A percentile compares a stretch with the other conserved stretches of the same genome.
Evolutionary conservation across 2,113 vertebrate genomes (phyloP).

Genomic region (Turdus rufiventris): DNA sequence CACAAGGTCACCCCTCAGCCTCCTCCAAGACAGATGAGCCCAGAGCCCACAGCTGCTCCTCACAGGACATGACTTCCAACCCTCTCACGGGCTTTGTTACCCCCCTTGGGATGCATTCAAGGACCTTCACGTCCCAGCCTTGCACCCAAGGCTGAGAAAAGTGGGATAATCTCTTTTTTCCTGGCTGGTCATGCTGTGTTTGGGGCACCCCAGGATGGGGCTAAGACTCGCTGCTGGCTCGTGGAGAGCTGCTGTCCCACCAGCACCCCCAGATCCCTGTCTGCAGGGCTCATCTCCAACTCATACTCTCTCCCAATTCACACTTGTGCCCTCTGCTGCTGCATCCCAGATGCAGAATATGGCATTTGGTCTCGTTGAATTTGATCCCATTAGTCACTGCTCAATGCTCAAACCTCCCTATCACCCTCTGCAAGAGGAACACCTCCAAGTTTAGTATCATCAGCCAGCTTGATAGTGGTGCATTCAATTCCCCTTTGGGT

Average conservation of each 20-base stretch:
- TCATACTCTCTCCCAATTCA: neutral
- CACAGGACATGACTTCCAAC: neutral
- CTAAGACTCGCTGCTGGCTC: neutral
- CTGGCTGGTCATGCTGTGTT: rapidly evolving
- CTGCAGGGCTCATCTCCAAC: neutral
- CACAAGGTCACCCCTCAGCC: rapidly evolving
- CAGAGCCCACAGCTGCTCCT: neutral
- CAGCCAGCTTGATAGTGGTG: neutral
- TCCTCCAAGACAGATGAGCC: neutral
- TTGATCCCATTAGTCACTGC: neutral
- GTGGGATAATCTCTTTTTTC: neutral
- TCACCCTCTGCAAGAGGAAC: neutral
- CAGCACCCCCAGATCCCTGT: neutral
- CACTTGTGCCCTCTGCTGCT: neutral
- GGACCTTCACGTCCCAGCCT: neutral
- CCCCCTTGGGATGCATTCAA: neutral
- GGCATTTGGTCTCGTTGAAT: neutral
- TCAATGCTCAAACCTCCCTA: neutral
- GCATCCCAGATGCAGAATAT: neutral
- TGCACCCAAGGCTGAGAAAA: neutral
- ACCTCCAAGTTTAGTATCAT: neutral
- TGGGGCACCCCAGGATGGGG: rapidly evolving
- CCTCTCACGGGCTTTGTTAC: neutral
- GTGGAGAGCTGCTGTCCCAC: neutral
- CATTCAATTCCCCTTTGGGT: neutral